Base-by-base conservation (phyloP, 2,888 invertebrate species). In the Leistus spinibarbis region DNA sequence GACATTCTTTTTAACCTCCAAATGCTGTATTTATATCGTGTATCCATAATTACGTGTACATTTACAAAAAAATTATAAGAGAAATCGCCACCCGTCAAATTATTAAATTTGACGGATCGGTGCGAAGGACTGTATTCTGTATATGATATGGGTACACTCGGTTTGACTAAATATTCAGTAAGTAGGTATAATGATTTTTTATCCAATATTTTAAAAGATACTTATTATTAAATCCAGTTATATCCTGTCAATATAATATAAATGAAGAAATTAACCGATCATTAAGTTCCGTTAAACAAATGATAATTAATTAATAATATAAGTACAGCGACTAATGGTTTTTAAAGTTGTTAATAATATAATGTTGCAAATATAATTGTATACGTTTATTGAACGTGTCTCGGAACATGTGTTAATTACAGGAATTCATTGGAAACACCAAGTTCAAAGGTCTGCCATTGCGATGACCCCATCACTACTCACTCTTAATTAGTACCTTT, bases 361-460 rank as follows among this genome's bases (percentile, higher is more conserved):
- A n/a, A 57, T 57, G 16, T 57, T n/a, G 20, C 9, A 17, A 57
- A 57, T 19, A 54, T 16, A 16, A 3, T 16, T 57, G 16, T 16
- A 7, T n/a, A 57, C 13, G 20, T 57, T 57, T 16, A 57, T 57
- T 10, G 20, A 5, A 60, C 13, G 20, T 60, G 10, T 60, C 20
- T 2, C 17, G 7, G 40, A 16, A 54, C 60, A 56, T 69, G 69
- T 64, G 16, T 66, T 53, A 66, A 40, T 53, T 53, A 54, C 64
- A 22, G 54, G 24, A 63, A 62, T 71, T 71, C 63, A 71, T 64
- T 63, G 71, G 71, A 64, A 71, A 64, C 71, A 62, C 24, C 71
- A 10, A 20, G 22, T 62, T 71, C 71, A 71, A 53, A 53, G 54
- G 71, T 63, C n/a, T 53, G 24, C 17, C 71, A 63, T 54, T 3